Evolutionary conservation across 2,113 vertebrate species (phyloP), one percentile per base, ranked within the genome.

Genomic region (Mesoclemmys tuberculata): DNA sequence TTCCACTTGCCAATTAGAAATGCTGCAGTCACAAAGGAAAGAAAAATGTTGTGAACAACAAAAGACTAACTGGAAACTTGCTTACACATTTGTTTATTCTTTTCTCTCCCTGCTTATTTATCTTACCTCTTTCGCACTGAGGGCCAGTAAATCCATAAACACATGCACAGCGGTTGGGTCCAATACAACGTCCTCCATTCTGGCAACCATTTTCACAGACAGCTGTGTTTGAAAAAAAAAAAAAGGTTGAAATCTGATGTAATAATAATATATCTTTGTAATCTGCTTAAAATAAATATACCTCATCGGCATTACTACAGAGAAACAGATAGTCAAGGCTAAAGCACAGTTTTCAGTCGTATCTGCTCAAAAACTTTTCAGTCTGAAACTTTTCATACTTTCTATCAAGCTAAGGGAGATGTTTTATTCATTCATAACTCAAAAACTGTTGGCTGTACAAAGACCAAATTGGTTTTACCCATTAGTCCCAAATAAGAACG

Each of bases 141-240:
- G 98, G 98, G 7, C 98, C 98, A 31, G 98, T 99, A 95, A 98
- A 99, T 77, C 98, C 98, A 0, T 98, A 98, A 31, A 98, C 95
- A 82, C 98, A 99, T 2, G 97, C 98, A 41, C 98, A 99, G 44
- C 97, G 98, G 80, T 97, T 98, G 14, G 98, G 98, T 74, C 98
- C 98, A 82, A 98, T 92, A 38, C 98, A 98, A 2, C 97, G 97
- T n/a, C 98, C 98, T 90, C 98, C 98, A 80, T 98, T 98, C 92
- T 97, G 98, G 90, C 98, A 99, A 44, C 95, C 96, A 87, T 88
- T 97, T 90, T 98, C 98, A 93, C 98, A 99, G 83, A 98, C 93
- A 89, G 98, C 98, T 99, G 93, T 81, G 87, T 80, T 55, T 9
- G 64, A 71, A 88, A 90, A 88, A 49, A 71, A 88, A 90, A 88